Evolutionary conservation across 2,888 invertebrate genomes (phyloP), one percentile per base, ranked within the genome.

Genomic region (Drosophila antonietae): DNA sequence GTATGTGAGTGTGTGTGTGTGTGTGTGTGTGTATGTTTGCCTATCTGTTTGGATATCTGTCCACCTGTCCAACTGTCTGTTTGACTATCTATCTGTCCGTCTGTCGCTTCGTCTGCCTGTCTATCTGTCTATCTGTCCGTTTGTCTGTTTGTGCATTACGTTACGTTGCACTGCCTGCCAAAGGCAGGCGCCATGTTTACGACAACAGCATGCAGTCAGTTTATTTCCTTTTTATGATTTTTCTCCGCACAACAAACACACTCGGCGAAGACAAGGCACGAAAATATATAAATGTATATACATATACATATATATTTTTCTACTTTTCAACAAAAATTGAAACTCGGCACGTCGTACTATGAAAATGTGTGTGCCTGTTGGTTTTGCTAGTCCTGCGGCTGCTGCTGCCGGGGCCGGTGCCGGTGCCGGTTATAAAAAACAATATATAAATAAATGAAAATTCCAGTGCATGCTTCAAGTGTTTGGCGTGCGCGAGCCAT

Each of bases 391-490:
- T 53, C 20, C 55, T 55, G 55, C 55, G 55, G 55, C 44, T 57
- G 6, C 68, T 55, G 63, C 63, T 61, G 62, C 66, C 57, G 60
- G 64, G 55, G 60, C 62, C 73, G 62, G 62, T 61, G 62, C 56
- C 73, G 62, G 62, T 61, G 62, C 57, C 73, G 89, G 89, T 81
- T 84, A 89, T 88, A 84, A 84, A 87, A 89, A 88, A 84, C 84
- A 89, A 89, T 85, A 85, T 85, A 85, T 85, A 85, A 85, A 85
- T 89, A 89, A 84, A 89, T 89, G 89, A 88, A 85, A 85, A 85
- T 84, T 89, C 84, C 84, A 88, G 88, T 88, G 88, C 84, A 85
- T 85, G 84, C 89, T 85, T 89, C 84, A 85, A 85, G 84, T 89
- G 88, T 88, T 85, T 73, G 84, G 85, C 80, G 88, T 89, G 89